Evolutionary conservation across 23 tunicate genomes (phyloP), one percentile per base, ranked within the genome.

Genomic region (Diplosoma virens): DNA sequence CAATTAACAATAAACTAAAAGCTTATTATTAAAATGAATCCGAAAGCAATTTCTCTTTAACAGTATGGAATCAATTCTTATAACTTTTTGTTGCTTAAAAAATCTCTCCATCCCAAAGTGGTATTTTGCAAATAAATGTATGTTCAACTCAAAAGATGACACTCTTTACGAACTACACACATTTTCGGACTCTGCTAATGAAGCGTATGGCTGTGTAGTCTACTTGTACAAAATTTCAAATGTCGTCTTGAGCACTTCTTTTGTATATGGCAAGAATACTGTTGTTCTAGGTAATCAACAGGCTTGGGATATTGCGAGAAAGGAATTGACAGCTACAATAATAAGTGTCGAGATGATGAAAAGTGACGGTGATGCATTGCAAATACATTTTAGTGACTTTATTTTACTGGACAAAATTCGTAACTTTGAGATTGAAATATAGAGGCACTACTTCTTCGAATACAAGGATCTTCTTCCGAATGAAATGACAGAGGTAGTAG

Each of bases 111-210:
- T 63, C 9, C 35, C 9, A 36, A 25, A 36, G 70, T 63, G 34
- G 35, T 63, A 63, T n/a, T 63, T 63, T 30, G 35, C 37, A 6
- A n/a, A 26, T 30, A 36, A 30, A 29, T 11, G 3, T 26, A 3
- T 30, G 7, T 5, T 30, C 27, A n/a, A n/a, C 35, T n/a, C 70
- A 63, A 16, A 29, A 6, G 22, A 56, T 25, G 70, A 27, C 37
- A 30, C 5, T 16, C 14, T 30, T 7, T 63, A 63, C 30, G 36
- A 63, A n/a, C 30, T 63, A n/a, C 70, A 63, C n/a, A 36, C 36
- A 6, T 63, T 63, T 30, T 63, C 36, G 9, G 70, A 63, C 35
- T 29, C 70, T 63, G 27, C 70, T 20, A 63, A 26, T 63, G 36
- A 63, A 63, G 70, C 70, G 6, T 63, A 27, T 30, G 35, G 36